Percentiles rank a stretch among this genome's conserved stretches.
These are phyloP conservation scores for Piliocolobus tephrosceles DNA, from an alignment of 2,113 vertebrate species.

Conservation along the genomic window DNA sequence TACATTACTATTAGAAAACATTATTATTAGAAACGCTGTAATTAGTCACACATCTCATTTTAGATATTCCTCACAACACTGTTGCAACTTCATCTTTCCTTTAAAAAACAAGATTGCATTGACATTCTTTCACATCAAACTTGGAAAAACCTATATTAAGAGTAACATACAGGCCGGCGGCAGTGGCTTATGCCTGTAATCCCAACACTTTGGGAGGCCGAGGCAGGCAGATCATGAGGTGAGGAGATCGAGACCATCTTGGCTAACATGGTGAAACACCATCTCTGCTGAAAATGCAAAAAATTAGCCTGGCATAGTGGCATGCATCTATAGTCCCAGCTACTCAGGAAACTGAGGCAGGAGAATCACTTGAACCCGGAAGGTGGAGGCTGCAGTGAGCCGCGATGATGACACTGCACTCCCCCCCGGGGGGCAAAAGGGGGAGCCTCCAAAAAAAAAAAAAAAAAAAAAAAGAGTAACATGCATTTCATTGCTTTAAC, in stretches of 20 bases:
- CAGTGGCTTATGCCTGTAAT: background rate
- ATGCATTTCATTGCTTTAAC: background rate
- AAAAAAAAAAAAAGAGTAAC: background rate
- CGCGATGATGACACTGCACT: background rate
- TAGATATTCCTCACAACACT: background rate
- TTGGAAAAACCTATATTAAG: background rate
- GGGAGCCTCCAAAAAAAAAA: too few relatives aligned
- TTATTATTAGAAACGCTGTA: background rate
- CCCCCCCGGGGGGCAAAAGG: too few relatives aligned
- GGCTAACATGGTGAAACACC: background rate
- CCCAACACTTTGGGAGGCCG: background rate
- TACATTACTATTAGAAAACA: background rate
- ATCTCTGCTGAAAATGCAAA: background rate
- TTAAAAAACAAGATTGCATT: background rate
- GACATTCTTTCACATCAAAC: conserved; percentile 9
- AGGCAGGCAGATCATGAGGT: background rate
- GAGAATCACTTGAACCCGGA: background rate
- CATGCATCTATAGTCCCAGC: background rate
- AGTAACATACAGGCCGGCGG: background rate
- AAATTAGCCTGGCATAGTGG: background rate
- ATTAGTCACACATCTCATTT: background rate
- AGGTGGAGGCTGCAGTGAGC: background rate
- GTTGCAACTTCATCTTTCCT: conserved; percentile 27
- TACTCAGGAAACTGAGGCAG: background rate
- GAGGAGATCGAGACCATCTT: background rate